Evolutionary conservation across 1,140 invertebrate species (phyloP), one percentile per base, ranked within the genome.

Genomic region (Leguminivora glycinivorella): DNA sequence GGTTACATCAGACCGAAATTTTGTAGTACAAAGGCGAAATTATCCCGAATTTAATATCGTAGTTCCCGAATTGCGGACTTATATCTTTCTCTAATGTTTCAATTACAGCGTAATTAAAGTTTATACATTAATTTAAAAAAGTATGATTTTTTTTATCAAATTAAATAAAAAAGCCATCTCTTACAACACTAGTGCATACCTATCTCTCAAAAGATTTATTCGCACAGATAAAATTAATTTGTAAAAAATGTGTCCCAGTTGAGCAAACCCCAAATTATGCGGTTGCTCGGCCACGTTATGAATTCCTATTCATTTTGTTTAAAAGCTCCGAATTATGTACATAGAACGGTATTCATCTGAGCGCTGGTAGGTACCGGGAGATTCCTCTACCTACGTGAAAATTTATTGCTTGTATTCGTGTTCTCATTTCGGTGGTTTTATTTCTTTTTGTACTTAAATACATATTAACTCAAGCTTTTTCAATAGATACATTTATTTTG

Each of bases 261-360:
- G 14, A 58, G 56, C 5, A 47, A 17, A 58, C 25, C 24, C 56
- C 5, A 26, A 17, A 29, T 63, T 63, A 63, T 63, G 58, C 26
- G 58, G 58, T 63, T 63, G 14, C 25, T 26, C 58, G 58, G 58
- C 58, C 26, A 63, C 58, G 58, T 63, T 34, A 63, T 63, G 58
- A 63, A 63, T 63, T 63, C 58, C 58, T 63, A 63, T 63, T 63
- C 58, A 63, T 63, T 63, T 63, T 63, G 58, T 63, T 63, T 31
- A 63, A 34, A 63, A 63, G 58, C 58, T 31, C 58, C 26, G 58
- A 63, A 63, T 31, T 31, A 63, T 63, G 17, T 63, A 29, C 31
- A 63, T n/a, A 19, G 58, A 17, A 63, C 25, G 58, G n/a, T 29
- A 63, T 63, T 29, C 26, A 63, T 63, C n/a, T 63, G 58, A 63